These are phyloP conservation scores for Hirtodrosophila duncani DNA, from an alignment of 2,888 invertebrate genomes.

Conservation along the genomic window DNA sequence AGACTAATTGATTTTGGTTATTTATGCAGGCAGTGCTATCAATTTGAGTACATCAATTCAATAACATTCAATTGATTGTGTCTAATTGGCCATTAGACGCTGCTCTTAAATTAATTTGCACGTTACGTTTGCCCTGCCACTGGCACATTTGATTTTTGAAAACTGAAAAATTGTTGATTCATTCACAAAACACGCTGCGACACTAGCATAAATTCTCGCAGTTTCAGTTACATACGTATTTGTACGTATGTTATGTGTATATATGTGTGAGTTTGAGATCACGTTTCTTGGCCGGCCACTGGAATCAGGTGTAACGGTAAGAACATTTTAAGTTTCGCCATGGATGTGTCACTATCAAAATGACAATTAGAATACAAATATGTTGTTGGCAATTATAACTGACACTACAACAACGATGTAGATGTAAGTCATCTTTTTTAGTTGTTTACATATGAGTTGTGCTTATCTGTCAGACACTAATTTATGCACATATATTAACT, in stretches of 20 bases:
- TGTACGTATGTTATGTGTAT: background rate
- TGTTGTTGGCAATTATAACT: slow-evolving; percentile 1
- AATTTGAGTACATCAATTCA: too few species aligned
- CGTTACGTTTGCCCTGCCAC: too few species aligned
- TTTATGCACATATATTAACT: background rate
- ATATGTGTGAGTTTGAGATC: slow-evolving; percentile 35
- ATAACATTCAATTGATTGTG: too few species aligned
- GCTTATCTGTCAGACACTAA: slow-evolving; percentile 2
- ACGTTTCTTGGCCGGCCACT: slow-evolving; percentile 40
- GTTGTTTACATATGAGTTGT: background rate
- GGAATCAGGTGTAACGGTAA: slow-evolving; percentile 27
- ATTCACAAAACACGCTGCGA: slow-evolving; percentile 22
- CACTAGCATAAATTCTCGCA: slow-evolving; percentile 5
- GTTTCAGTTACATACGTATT: slow-evolving; percentile 5
- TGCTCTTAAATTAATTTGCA: too few species aligned
- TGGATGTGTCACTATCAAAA: background rate
- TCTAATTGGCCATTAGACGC: too few species aligned
- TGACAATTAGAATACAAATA: background rate
- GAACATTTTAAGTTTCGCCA: background rate
- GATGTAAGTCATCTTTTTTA: too few species aligned
- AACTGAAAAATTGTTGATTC: slow-evolving; percentile 4
- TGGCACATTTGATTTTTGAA: too few species aligned
- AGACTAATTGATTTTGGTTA: too few species aligned
- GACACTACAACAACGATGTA: too few species aligned
- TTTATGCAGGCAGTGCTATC: too few species aligned